Percentiles rank a stretch among this genome's conserved stretches.
Conservation (phyloP, 1,140 invertebrate species). For the Leptopilina boulardi region DNA sequence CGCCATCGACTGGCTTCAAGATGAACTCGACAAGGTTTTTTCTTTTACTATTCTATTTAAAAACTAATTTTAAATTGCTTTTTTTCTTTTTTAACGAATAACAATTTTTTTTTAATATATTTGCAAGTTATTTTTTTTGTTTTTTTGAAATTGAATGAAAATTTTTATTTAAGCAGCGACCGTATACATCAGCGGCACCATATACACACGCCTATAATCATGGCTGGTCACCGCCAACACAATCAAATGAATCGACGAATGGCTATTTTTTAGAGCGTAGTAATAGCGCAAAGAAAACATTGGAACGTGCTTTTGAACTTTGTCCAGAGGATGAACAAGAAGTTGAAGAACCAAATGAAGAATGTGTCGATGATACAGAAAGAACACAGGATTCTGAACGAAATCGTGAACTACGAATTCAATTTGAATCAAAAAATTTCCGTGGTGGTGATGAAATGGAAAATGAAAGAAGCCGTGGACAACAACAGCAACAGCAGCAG, state of each 20-base stretch:
- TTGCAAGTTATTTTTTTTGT: not conserved
- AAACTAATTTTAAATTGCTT: no score
- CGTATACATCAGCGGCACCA: conserved; percentile 77
- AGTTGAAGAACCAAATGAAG: conserved; percentile 65
- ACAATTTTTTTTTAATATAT: no score
- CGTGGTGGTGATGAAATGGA: not conserved
- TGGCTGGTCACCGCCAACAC: conserved; percentile 95
- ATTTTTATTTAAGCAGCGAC: conserved; percentile 75
- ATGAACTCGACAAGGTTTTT: conserved; percentile 90
- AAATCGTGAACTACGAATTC: not conserved
- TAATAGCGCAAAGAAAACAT: conserved; percentile 92
- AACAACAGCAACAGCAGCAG: conserved; percentile 48
- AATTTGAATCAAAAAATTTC: not conserved
- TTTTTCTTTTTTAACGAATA: no score
- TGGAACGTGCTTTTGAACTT: conserved; percentile 89
- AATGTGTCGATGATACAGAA: conserved; percentile 53
- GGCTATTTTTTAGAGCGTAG: conserved; percentile 96
- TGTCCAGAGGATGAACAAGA: conserved; percentile 85
- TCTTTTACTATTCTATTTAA: conserved; percentile 22
- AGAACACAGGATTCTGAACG: conserved; percentile 44
- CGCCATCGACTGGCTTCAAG: conserved; percentile 95
- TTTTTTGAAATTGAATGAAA: conserved; percentile 2
- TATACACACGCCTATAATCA: conserved; percentile 89
- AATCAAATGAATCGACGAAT: conserved; percentile 96
- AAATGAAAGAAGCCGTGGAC: conserved; percentile 19